Percentiles rank a stretch among this genome's conserved stretches.
Evolutionary conservation across 2,113 vertebrate genomes (phyloP).

Genomic region (Dendropsophus ebraccatus): DNA sequence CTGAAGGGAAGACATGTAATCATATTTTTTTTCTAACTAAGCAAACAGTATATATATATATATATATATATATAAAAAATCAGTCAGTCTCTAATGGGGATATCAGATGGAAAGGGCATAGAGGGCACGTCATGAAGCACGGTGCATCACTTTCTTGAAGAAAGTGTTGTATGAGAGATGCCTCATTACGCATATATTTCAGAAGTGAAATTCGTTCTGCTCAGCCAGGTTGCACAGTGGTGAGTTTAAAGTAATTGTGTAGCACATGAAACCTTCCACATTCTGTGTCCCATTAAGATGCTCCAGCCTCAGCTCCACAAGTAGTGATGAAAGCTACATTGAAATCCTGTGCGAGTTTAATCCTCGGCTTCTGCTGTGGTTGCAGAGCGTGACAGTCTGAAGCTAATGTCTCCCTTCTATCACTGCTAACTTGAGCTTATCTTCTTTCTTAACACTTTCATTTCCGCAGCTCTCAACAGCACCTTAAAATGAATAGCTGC

Average conservation of each 20-base stretch:
- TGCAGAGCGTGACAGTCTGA: constrained; percentile 54
- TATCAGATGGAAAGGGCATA: constrained; percentile 17
- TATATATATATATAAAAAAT: neutral
- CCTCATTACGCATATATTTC: constrained; percentile 41
- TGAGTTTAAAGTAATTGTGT: constrained; percentile 38
- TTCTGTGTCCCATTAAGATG: constrained; percentile 42
- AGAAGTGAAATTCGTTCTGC: constrained; percentile 25
- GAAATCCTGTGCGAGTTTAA: constrained; percentile 53
- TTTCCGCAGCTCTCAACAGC: neutral
- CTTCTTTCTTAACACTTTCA: constrained; percentile 25
- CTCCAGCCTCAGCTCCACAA: constrained; percentile 15
- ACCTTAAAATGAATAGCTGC: neutral
- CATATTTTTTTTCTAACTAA: constrained; percentile 14
- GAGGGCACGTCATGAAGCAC: constrained; percentile 25
- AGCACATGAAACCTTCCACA: constrained; percentile 45
- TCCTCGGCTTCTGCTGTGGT: constrained; percentile 53
- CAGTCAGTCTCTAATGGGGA: constrained; percentile 8
- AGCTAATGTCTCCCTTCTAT: constrained; percentile 52
- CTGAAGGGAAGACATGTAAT: neutral
- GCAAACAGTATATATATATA: constrained; percentile 32
- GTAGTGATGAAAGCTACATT: constrained; percentile 42
- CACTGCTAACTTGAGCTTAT: constrained; percentile 48
- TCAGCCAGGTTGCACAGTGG: constrained; percentile 34
- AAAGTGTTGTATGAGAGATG: constrained; percentile 18
- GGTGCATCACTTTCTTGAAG: constrained; percentile 14